Base-by-base conservation (phyloP, 2,888 invertebrate species). In the Aphrophora alni region DNA sequence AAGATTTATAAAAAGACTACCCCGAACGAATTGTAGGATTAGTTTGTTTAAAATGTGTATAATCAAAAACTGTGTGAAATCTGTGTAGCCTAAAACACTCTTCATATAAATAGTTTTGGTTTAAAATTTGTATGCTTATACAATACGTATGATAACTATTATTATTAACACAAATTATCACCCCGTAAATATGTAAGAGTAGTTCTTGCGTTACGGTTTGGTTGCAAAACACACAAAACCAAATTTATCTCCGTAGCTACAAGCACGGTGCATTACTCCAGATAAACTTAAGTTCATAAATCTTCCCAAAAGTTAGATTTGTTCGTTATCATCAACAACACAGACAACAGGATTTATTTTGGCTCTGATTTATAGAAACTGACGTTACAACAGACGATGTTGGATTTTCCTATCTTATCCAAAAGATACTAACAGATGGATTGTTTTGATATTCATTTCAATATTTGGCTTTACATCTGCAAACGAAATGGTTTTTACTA, bases 261-360 rank as follows among this genome's bases (percentile, higher is more conserved):
- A 21, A 21, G 59, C 59, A 59, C 44, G 14, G 59, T 21, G 21
- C 59, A 59, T 59, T 59, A 59, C 59, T 59, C 21, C 21, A 59
- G 59, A 59, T 59, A 59, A 59, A 59, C 21, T 59, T 59, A 59
- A 21, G 59, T 59, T 59, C 59, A 59, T 59, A 59, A 59, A 59
- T 59, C 59, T 59, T 59, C 5, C 21, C n/a, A n/a, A 21, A 59
- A 59, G 59, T 59, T 59, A 59, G 59, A 59, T 59, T 59, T 59
- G 59, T 21, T 59, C 59, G 59, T 59, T 59, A 59, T 59, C 59
- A 59, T 59, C 59, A 59, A 59, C 59, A 21, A n/a, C 12, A 59
- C 59, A 59, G 59, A 59, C 59, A 59, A 59, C 21, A 3, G 59
- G 59, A 59, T 59, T 59, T 59, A 21, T 21, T 59, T 59, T 59